Evolutionary conservation across 2,888 invertebrate genomes (phyloP), one percentile per base, ranked within the genome.

Genomic region (Eupithecia tripunctaria): DNA sequence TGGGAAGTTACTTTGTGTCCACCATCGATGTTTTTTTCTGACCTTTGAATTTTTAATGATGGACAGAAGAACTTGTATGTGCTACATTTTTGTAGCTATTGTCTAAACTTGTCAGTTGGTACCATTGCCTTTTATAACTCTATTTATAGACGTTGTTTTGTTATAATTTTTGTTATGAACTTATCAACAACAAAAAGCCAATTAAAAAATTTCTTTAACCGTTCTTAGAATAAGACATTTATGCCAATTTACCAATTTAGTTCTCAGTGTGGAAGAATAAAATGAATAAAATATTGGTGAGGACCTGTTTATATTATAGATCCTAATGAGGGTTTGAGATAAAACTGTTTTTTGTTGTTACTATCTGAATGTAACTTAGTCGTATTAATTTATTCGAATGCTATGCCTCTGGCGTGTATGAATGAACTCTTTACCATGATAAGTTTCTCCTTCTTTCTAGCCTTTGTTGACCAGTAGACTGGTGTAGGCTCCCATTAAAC

Each of bases 11-110:
- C 60, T 29, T 60, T 29, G 29, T 7, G 18, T 60, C 21, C 18
- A 56, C 7, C 25, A 60, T 15, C 25, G 25, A 56, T 18, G 18
- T 15, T 27, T 27, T 51, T 60, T 21, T 27, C 7, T 27, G 60
- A 73, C 76, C 73, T 76, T 76, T n/a, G 25, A 70, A 63, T 41
- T 66, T 59, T 68, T 67, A 72, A 59, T 21, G 56, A 41, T 62
- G n/a, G 41, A 68, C 60, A 32, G 51, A 63, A 73, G 71, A 60
- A 72, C 21, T 65, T 56, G 43, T 65, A 70, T 41, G 21, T 18
- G 18, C 43, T n/a, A 41, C 29, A 56, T 56, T 12, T 21, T 51
- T 25, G 25, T 43, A 12, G 32, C 70, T 27, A 66, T 69, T 70
- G 59, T 67, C 67, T 68, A 60, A 68, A 62, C 68, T 21, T 68